Evolutionary conservation across 2,888 invertebrate species (phyloP).

Genomic region (Globia sparganii): DNA sequence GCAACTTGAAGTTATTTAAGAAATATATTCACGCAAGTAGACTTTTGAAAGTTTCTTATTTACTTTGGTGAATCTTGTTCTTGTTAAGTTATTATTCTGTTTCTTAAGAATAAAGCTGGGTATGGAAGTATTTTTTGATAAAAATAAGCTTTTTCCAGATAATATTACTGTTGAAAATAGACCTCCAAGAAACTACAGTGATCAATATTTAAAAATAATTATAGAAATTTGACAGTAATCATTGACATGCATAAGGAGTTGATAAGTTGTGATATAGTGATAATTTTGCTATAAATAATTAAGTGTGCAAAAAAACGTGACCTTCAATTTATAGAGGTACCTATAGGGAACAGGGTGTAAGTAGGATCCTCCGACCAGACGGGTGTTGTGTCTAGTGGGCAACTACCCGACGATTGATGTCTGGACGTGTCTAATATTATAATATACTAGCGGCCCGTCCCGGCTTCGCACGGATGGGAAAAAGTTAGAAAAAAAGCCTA

Average conservation of each 20-base stretch:
- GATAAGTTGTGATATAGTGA: neutral
- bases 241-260: neutral
- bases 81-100: neutral
- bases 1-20: neutral
- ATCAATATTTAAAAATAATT: neutral
- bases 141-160: neutral
- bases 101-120: neutral
- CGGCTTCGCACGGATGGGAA: no score
- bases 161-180: neutral
- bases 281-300: neutral
- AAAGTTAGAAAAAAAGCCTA: no score
- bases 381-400: no score
- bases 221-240: neutral
- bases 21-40: neutral
- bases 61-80: conserved; percentile 9
- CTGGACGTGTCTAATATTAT: no score
- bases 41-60: neutral
- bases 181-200: neutral
- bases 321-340: no score
- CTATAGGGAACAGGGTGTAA: neutral
- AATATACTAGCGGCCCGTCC: no score
- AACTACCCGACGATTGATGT: no score
- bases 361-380: neutral
- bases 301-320: neutral
- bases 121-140: neutral